phyloP scores from a whole-genome alignment of 2,888 invertebrate species.

The Stictocephala bisonia region DNA sequence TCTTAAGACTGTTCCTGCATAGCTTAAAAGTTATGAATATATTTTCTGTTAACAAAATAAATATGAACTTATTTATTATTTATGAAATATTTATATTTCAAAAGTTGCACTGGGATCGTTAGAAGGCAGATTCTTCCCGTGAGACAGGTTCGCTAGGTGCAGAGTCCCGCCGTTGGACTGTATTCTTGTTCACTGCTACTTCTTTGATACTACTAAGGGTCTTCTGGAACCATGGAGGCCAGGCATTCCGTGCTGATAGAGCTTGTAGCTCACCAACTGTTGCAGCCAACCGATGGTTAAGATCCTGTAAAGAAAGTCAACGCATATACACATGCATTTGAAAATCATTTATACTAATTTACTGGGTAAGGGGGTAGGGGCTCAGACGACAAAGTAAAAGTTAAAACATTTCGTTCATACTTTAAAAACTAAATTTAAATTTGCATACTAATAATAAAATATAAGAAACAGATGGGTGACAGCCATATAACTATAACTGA shows the following conservation, averaged over 20 bases:
- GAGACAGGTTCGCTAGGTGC: conserved; percentile 43
- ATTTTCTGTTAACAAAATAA: no score
- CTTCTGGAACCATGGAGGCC: conserved; percentile 96
- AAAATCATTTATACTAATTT: background rate
- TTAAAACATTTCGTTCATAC: no score
- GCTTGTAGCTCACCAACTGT: conserved; percentile 81
- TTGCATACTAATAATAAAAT: no score
- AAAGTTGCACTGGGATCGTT: background rate
- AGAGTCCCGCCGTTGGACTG: conserved; percentile 42
- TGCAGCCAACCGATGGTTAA: conserved; percentile 89
- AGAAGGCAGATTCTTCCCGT: conserved; percentile 44
- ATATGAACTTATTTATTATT: no score
- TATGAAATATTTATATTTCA: no score
- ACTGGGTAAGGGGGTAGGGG: background rate
- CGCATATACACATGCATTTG: no score
- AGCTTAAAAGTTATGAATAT: no score
- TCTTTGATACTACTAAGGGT: conserved; percentile 77
- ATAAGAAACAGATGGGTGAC: no score
- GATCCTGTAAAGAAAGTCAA: conserved; percentile 73
- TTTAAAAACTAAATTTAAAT: no score
- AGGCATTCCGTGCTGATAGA: conserved; percentile 73
- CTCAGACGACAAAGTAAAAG: background rate
- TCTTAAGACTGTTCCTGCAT: no score
- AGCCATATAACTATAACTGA: no score
- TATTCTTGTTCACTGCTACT: conserved; percentile 63